These are phyloP conservation scores for Semaprochilodus insignis DNA, from an alignment of 2,797 vertebrate genomes.

Conservation along the genomic window DNA sequence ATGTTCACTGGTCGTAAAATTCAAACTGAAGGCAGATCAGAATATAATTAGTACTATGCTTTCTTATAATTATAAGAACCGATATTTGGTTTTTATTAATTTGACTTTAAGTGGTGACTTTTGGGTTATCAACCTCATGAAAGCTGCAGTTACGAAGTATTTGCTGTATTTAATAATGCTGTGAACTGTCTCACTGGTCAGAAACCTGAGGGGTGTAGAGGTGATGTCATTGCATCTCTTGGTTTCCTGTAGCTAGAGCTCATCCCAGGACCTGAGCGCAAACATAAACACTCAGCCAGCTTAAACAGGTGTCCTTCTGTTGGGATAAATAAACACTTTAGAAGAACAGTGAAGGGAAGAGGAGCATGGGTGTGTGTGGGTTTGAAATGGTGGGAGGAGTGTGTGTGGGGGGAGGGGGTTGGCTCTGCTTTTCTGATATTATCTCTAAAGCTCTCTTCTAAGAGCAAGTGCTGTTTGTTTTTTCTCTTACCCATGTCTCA, in stretches of 20 bases:
- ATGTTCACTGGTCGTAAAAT: no score
- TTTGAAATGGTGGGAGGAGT: conserved; percentile 13
- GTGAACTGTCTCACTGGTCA: neutral
- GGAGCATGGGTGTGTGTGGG: conserved; percentile 57
- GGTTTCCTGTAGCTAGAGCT: conserved; percentile 34
- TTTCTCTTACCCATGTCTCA: conserved; percentile 60
- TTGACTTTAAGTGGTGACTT: no score
- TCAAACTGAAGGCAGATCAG: no score
- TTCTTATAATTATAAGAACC: no score
- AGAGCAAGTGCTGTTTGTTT: conserved; percentile 67
- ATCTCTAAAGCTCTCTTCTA: conserved; percentile 71
- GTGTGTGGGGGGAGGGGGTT: neutral
- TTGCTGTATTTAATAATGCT: neutral
- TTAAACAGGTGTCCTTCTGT: conserved; percentile 73
- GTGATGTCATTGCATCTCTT: conserved; percentile 24
- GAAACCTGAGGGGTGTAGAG: neutral
- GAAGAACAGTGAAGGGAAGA: conserved; percentile 73
- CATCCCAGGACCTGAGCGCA: conserved; percentile 71
- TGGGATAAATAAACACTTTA: conserved; percentile 78
- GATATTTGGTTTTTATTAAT: no score
- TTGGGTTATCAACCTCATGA: neutral
- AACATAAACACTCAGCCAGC: conserved; percentile 76
- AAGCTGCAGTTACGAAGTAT: neutral
- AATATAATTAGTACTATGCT: no score
- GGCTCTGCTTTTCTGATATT: conserved; percentile 64